Conservation (phyloP, 1,140 invertebrate species). For the Spodoptera frugiperda region DNA sequence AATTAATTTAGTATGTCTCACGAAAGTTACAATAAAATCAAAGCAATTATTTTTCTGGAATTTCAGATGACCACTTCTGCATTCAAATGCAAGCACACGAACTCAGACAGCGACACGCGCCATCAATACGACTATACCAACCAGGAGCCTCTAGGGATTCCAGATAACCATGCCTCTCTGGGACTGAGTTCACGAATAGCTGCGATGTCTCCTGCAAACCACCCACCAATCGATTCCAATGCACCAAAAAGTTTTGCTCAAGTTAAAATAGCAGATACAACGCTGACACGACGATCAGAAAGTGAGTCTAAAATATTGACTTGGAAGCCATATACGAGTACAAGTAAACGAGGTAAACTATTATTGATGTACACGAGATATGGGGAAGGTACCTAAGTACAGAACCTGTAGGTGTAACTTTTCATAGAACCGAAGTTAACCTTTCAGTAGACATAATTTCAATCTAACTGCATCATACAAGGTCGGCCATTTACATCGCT, state of each 20-base stretch:
- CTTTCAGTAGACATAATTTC: conserved; percentile 18
- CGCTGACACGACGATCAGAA: conserved; percentile 8
- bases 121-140: background rate
- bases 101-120: background rate
- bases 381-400: background rate
- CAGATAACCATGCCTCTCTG: background rate
- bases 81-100: conserved; percentile 32
- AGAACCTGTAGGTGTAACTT: background rate
- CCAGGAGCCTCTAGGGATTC: background rate
- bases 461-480: conserved; percentile 41
- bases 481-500: conserved; percentile 41
- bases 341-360: conserved; percentile 17
- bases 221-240: background rate
- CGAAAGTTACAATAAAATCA: too few species aligned
- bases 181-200: background rate
- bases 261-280: background rate
- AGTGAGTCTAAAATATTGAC: conserved; percentile 6
- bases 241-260: background rate
- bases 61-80: conserved; percentile 42
- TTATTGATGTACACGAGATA: background rate
- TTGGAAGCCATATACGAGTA: background rate
- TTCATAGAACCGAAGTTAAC: background rate
- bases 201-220: background rate
- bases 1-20: too few species aligned
- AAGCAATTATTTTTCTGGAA: background rate